Percentiles rank a stretch among this genome's conserved stretches.
phyloP scores from a whole-genome alignment of 1,140 invertebrate species.

The Chymomyza costata region DNA sequence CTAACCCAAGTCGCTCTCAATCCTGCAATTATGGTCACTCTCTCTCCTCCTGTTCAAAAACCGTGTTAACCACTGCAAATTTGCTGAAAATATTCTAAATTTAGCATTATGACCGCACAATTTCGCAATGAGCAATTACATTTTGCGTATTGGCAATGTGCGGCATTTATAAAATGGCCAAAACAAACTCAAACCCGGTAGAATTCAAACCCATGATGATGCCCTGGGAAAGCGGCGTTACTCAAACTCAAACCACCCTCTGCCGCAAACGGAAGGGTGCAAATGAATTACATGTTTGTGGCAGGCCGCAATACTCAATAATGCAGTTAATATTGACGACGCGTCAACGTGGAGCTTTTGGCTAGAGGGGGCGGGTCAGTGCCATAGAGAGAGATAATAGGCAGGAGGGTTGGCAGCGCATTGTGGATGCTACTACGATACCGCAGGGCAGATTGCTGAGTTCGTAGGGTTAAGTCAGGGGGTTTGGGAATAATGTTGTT shows the following conservation, averaged over 20 bases:
- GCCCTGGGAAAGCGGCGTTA: no score
- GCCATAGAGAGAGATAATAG: neutral
- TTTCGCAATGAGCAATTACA: constrained; percentile 67
- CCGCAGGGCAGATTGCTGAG: neutral
- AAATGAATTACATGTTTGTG: constrained; percentile 73
- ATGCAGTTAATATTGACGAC: constrained; percentile 70
- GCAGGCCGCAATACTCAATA: constrained; percentile 70
- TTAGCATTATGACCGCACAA: constrained; percentile 61
- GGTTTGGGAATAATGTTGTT: constrained; percentile 26
- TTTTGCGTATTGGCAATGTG: constrained; percentile 38
- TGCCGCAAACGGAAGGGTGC: constrained; percentile 51
- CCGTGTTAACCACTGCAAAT: constrained; percentile 16
- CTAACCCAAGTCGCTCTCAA: no score
- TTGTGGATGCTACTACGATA: neutral
- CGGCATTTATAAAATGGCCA: constrained; percentile 27
- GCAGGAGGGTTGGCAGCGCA: neutral
- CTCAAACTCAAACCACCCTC: no score
- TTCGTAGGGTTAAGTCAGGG: no score
- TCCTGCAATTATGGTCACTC: no score
- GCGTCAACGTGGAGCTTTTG: neutral
- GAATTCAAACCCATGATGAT: no score
- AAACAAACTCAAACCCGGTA: neutral
- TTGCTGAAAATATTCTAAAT: constrained; percentile 44
- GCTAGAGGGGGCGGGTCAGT: neutral
- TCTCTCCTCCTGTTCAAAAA: no score